These are phyloP conservation scores for Trachelus troglodyta DNA, from an alignment of 2,888 invertebrate genomes.

Conservation along the genomic window DNA sequence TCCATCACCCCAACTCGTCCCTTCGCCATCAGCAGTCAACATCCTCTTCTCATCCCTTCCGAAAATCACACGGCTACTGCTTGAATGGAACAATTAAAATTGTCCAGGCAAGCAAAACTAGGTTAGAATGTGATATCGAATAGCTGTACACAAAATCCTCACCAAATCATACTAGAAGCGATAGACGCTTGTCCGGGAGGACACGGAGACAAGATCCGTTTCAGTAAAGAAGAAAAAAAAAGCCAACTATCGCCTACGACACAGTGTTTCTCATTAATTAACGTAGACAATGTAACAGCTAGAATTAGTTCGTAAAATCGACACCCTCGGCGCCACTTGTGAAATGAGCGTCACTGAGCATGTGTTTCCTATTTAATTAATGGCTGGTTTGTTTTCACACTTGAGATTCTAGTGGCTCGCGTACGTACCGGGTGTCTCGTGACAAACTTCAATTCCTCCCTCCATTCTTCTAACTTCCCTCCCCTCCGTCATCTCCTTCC, in stretches of 20 bases:
- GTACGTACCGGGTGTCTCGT: neutral
- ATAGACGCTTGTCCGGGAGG: neutral
- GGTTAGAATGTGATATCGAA: neutral
- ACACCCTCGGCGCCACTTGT: neutral
- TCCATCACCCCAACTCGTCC: neutral
- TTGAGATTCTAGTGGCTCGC: slow-evolving; percentile 12
- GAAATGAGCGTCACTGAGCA: slow-evolving; percentile 18
- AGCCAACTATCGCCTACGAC: neutral
- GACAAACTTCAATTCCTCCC: neutral
- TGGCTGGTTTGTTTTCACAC: slow-evolving; percentile 21
- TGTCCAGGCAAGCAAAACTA: neutral
- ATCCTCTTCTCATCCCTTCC: neutral
- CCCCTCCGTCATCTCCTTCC: neutral
- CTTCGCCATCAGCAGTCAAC: neutral
- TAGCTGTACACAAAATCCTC: neutral
- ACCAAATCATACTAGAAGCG: neutral
- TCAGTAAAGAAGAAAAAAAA: neutral
- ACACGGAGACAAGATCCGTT: neutral
- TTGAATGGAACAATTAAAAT: neutral
- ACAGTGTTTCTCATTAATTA: neutral
- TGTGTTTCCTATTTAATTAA: slow-evolving; percentile 20
- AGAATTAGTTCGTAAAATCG: neutral
- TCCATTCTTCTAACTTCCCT: neutral
- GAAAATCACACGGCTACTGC: neutral
- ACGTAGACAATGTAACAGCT: neutral